A percentile compares a stretch with the other conserved stretches of the same genome.
phyloP scores from a whole-genome alignment of 1,140 invertebrate species.

The Carposina sasakii region DNA sequence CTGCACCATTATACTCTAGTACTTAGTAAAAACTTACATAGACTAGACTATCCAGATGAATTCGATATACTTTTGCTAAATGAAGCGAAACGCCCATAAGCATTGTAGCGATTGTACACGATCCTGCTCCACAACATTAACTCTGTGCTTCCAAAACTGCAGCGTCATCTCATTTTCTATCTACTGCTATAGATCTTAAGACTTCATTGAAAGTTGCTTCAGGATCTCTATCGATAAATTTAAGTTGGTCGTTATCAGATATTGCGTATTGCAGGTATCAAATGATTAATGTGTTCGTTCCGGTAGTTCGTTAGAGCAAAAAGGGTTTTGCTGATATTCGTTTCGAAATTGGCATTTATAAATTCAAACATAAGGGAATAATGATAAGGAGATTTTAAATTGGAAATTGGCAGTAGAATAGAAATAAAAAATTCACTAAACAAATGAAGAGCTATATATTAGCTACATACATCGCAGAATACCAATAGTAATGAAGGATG shows the following conservation, averaged over 20 bases:
- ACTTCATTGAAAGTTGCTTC: neutral
- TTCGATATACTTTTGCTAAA: slow-evolving; percentile 68
- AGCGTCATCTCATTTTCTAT: slow-evolving; percentile 20
- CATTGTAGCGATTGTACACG: slow-evolving; percentile 50
- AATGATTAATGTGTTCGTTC: slow-evolving; percentile 53
- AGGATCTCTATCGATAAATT: slow-evolving; percentile 12
- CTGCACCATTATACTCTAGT: slow-evolving; percentile 35
- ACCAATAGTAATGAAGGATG: no score
- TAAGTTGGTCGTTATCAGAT: slow-evolving; percentile 38
- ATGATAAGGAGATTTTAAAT: no score
- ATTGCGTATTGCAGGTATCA: slow-evolving; percentile 43
- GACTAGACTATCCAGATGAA: slow-evolving; percentile 49
- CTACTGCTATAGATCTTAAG: slow-evolving; percentile 17
- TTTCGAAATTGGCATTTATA: no score
- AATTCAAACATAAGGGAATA: no score
- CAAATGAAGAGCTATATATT: no score
- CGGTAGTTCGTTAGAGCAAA: no score
- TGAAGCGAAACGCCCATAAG: slow-evolving; percentile 57
- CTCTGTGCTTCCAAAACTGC: slow-evolving; percentile 7
- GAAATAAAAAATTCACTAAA: no score
- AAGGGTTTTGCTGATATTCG: no score
- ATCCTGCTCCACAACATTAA: slow-evolving; percentile 24
- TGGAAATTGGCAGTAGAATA: no score
- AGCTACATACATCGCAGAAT: no score
- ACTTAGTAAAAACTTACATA: slow-evolving; percentile 52